These are phyloP conservation scores for Polydrusus pterygomalis DNA, from an alignment of 2,888 invertebrate genomes.

Conservation along the genomic window DNA sequence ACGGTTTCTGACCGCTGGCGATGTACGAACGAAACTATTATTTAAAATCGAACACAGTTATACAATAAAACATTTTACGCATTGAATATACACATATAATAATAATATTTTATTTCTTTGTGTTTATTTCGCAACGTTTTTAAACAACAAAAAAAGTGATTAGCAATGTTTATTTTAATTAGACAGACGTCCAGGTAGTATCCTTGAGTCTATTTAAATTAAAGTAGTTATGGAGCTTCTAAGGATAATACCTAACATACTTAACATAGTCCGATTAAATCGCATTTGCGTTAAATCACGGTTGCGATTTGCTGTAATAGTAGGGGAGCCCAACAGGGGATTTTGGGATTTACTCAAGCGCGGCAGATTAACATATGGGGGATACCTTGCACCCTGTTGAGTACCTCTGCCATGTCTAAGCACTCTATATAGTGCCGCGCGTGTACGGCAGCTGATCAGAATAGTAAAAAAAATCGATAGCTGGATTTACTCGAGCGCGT, in stretches of 20 bases:
- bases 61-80: slow-evolving; percentile 9
- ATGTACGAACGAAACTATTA: too few relatives aligned
- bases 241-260: not conserved
- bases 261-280: slow-evolving; percentile 1
- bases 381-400: too few relatives aligned
- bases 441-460: too few relatives aligned
- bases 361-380: too few relatives aligned
- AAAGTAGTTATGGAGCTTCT: slow-evolving; percentile 13
- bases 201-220: slow-evolving; percentile 27
- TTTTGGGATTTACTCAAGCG: too few relatives aligned
- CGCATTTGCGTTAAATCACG: not conserved
- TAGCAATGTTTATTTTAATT: slow-evolving; percentile 24
- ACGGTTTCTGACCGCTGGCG: too few relatives aligned
- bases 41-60: too few relatives aligned
- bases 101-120: slow-evolving; percentile 11
- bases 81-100: not conserved
- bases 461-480: too few relatives aligned
- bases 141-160: slow-evolving; percentile 19
- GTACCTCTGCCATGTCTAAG: too few relatives aligned
- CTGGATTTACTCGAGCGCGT: too few relatives aligned
- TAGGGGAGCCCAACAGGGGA: too few relatives aligned
- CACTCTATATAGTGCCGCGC: too few relatives aligned
- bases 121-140: slow-evolving; percentile 8
- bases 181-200: slow-evolving; percentile 16
- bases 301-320: not conserved